phyloP scores from a whole-genome alignment of 2,113 vertebrate genomes.

The Ageneiosus marmoratus region DNA sequence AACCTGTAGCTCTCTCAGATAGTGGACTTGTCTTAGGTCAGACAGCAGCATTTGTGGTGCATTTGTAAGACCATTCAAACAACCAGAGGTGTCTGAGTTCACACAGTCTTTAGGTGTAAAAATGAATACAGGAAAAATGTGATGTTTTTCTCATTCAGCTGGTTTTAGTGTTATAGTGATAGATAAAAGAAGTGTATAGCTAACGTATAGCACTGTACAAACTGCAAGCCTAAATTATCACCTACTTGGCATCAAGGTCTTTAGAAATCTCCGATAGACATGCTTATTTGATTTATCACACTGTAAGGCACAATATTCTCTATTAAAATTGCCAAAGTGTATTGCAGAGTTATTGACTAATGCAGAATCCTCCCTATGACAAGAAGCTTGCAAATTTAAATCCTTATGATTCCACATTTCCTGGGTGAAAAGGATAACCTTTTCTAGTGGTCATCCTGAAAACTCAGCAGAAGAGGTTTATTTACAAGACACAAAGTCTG shows the following conservation, averaged over 20 bases:
- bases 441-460: no score
- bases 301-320: not conserved
- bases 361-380: not conserved
- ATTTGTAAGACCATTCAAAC: slow-evolving; percentile 49
- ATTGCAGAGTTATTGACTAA: not conserved
- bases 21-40: not conserved
- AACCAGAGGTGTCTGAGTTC: slow-evolving; percentile 66
- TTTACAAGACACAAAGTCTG: no score
- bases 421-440: not conserved
- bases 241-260: not conserved
- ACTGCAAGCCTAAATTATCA: not conserved
- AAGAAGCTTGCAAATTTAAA: not conserved
- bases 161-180: not conserved
- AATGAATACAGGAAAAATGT: slow-evolving; percentile 7
- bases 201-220: no score
- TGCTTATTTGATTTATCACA: not conserved
- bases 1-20: not conserved
- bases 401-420: not conserved
- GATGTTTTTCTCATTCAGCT: not conserved
- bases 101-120: slow-evolving; percentile 69
- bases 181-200: not conserved
- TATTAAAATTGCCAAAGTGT: not conserved
- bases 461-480: no score
- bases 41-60: not conserved
- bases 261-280: not conserved